Evolutionary conservation across 2,888 invertebrate species (phyloP).

Genomic region (Chymomyza amoena): DNA sequence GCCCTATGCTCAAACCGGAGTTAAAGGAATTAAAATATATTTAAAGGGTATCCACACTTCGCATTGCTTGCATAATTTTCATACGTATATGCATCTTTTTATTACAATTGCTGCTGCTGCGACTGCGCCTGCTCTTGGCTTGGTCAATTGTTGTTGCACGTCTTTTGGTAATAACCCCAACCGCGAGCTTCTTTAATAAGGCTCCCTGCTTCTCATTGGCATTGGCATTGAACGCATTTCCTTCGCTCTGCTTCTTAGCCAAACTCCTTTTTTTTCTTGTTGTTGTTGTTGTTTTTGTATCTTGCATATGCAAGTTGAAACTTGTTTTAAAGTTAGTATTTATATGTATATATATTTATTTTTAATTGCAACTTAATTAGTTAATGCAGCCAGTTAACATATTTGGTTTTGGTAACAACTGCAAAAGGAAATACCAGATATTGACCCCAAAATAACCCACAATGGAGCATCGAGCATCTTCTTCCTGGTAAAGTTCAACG

Average conservation of each 20-base stretch:
- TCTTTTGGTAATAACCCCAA: constrained; percentile 67
- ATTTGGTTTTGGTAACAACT: background rate
- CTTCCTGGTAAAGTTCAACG: background rate
- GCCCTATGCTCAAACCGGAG: no score
- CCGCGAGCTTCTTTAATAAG: constrained; percentile 65
- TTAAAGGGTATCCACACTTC: background rate
- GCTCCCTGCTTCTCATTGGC: constrained; percentile 46
- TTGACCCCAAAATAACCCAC: constrained; percentile 2
- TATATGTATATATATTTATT: background rate
- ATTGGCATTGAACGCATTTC: constrained; percentile 32
- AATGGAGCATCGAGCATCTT: background rate
- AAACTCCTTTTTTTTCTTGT: background rate
- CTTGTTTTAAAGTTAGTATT: background rate
- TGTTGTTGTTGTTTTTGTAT: background rate
- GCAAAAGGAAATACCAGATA: background rate
- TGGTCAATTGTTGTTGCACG: constrained; percentile 37
- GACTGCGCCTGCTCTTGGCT: constrained; percentile 18
- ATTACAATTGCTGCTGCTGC: constrained; percentile 50
- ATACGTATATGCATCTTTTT: constrained; percentile 11
- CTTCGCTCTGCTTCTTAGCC: background rate
- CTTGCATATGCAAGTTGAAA: background rate
- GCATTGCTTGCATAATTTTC: background rate
- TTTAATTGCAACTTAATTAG: background rate
- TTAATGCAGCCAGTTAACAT: background rate
- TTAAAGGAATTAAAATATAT: no score